Evolutionary conservation across 2,888 invertebrate species (phyloP).

Genomic region (Agrilus biguttatus): DNA sequence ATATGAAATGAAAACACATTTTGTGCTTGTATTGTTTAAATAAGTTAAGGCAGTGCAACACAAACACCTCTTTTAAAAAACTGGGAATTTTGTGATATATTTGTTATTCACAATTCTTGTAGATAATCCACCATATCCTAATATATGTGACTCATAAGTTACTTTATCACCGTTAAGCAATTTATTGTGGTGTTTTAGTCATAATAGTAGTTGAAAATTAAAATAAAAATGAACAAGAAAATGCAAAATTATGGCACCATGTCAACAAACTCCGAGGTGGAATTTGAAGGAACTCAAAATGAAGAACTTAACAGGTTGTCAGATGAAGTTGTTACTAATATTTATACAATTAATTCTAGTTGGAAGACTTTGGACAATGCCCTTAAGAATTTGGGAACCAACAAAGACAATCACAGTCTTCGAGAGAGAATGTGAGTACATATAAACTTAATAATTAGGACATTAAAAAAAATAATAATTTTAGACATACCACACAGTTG

Average conservation of each 20-base stretch:
- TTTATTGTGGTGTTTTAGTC: neutral
- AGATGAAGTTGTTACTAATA: constrained; percentile 69
- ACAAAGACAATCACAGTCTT: constrained; percentile 53
- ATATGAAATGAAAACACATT: too few species aligned
- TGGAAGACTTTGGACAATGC: constrained; percentile 58
- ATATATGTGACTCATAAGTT: too few species aligned
- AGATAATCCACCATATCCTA: too few species aligned
- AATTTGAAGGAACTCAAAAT: constrained; percentile 54
- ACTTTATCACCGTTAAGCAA: too few species aligned
- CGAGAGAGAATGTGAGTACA: constrained; percentile 47
- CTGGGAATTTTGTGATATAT: too few species aligned
- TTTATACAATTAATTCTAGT: constrained; percentile 62
- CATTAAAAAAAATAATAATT: constrained; percentile 11
- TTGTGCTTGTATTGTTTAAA: too few species aligned
- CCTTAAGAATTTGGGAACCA: constrained; percentile 59
- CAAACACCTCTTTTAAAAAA: too few species aligned
- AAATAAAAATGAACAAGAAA: constrained; percentile 15
- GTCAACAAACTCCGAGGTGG: constrained; percentile 44
- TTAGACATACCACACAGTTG: constrained; percentile 58
- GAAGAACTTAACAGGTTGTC: constrained; percentile 65
- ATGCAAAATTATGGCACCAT: constrained; percentile 27
- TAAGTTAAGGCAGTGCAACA: too few species aligned
- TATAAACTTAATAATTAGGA: neutral
- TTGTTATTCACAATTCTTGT: too few species aligned
- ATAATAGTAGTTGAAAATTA: neutral